Evolutionary conservation across 2,113 vertebrate genomes (phyloP), one percentile per base, ranked within the genome.

Genomic region (Lagopus leucura): DNA sequence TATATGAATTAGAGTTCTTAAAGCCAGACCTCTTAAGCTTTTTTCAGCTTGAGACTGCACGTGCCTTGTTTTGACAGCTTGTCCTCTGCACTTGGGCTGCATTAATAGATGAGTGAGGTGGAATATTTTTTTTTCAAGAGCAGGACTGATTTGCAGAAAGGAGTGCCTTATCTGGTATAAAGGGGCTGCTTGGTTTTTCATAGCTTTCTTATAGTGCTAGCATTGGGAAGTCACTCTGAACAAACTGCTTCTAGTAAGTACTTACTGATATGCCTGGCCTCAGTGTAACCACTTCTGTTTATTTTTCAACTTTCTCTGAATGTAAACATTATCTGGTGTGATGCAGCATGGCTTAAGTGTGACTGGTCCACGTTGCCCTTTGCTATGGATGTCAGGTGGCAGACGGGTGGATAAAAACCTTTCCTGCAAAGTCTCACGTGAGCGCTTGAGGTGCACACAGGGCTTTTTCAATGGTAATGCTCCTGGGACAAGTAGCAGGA

Each of bases 181-280:
- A 21, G 52, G 19, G 8, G 27, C 60, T 92, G 22, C 45, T 81
- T 28, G 43, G 7, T 77, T 86, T 67, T 27, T 67, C 61, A 5
- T 75, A 10, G 0, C 0, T 11, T 43, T 42, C n/a, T 89, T 89
- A 57, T 73, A 38, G 63, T 64, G 28, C 34, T 86, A 38, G 12
- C 84, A 13, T 48, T 72, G 15, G 28, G 60, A 90, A 27, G 78
- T 79, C 28, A 48, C 28, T 87, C 0, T 40, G 79, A 88, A 50
- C 28, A 10, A 25, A 0, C 74, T 42, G 7, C 20, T 93, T 86
- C 69, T 80, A 2, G 0, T n/a, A 36, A 55, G 25, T 48, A 11
- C 27, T 73, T 58, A 14, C 27, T 73, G 54, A 63, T 90, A 36
- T 65, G 36, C 50, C 18, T 22, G 43, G 20, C 34, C 24, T 78